Evolutionary conservation across 2,797 vertebrate genomes (phyloP).

Genomic region (Halcyon badia): DNA sequence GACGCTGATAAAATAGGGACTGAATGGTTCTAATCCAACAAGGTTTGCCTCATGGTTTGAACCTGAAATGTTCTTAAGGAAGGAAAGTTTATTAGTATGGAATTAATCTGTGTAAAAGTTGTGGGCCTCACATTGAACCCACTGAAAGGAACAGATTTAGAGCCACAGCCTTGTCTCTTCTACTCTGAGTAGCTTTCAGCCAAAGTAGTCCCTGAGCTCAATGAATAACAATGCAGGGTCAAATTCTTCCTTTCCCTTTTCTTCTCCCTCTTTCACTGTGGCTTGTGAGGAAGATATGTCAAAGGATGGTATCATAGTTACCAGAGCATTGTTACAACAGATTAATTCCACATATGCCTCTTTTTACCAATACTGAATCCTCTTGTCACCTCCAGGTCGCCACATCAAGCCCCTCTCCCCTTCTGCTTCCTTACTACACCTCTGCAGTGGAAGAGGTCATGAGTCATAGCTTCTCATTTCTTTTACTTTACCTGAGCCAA

Average conservation of each 20-base stretch:
- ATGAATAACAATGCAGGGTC: not conserved
- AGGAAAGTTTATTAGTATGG: slow-evolving; percentile 49
- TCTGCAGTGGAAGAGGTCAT: not conserved
- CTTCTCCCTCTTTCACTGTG: not conserved
- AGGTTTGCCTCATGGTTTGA: slow-evolving; percentile 84
- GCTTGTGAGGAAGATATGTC: not conserved
- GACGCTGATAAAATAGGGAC: slow-evolving; percentile 89
- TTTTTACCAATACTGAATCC: not conserved
- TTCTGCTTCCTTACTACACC: not conserved
- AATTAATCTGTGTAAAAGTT: not conserved
- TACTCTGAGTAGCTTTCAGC: not conserved
- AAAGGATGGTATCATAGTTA: not conserved
- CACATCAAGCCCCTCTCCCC: not conserved
- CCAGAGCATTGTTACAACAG: not conserved
- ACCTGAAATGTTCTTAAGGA: slow-evolving; percentile 90
- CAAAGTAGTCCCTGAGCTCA: not conserved
- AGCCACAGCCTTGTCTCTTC: not conserved
- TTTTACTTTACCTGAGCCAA: not conserved
- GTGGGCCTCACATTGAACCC: not conserved
- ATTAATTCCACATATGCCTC: not conserved
- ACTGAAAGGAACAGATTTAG: not conserved
- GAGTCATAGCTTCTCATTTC: not conserved
- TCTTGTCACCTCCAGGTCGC: not conserved
- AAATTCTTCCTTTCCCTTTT: slow-evolving; percentile 11
- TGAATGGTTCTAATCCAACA: slow-evolving; percentile 88